Conservation (phyloP, 1,140 invertebrate genomes). For the Rhizoglyphus robini region DNA sequence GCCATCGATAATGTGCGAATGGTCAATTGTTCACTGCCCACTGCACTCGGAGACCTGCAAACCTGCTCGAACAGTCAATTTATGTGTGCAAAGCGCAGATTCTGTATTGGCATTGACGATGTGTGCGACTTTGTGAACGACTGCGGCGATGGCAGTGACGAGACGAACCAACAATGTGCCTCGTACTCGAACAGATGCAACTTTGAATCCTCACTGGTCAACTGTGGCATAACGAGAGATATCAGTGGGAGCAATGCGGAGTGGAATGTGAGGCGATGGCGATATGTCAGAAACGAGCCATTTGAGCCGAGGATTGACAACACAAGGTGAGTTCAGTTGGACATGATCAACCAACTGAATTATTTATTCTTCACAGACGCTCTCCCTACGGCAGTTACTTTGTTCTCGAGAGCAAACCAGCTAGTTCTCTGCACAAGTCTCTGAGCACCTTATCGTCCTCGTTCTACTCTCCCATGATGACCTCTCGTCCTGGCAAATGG, state of each 20-base stretch:
- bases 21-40: conserved; percentile 28
- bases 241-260: neutral
- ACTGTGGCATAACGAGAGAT: neutral
- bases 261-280: conserved; percentile 13
- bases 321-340: neutral
- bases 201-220: neutral
- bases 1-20: conserved; percentile 34
- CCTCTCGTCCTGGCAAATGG: neutral
- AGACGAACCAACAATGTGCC: neutral
- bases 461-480: conserved; percentile 1
- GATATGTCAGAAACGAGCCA: neutral
- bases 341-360: too few relatives aligned
- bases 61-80: conserved; percentile 22
- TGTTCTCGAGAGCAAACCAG: too few relatives aligned
- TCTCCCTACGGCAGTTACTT: too few relatives aligned
- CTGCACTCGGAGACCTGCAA: conserved; percentile 11
- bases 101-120: conserved; percentile 20
- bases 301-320: conserved; percentile 12
- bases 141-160: conserved; percentile 39
- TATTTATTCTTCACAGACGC: too few relatives aligned
- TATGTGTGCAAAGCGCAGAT: conserved; percentile 19
- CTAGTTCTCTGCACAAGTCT: neutral
- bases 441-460: too few relatives aligned
- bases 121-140: conserved; percentile 68
- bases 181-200: neutral